A percentile compares a stretch with the other conserved stretches of the same genome.
Evolutionary conservation across 2,888 invertebrate species (phyloP).

Genomic region (Quadroppia sp.): DNA sequence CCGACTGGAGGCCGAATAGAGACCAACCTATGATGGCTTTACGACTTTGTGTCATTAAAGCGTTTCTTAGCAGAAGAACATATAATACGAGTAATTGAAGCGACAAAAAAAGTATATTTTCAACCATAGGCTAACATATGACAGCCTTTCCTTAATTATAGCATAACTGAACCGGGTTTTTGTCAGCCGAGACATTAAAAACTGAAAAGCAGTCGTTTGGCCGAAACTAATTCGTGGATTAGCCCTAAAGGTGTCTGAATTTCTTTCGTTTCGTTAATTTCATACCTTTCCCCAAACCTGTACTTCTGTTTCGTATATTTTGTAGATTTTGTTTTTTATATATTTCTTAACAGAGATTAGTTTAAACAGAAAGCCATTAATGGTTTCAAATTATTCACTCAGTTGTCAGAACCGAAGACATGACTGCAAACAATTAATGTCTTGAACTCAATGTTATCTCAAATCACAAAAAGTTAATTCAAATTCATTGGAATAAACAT

Average conservation of each 20-base stretch:
- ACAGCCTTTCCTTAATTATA: slow-evolving; percentile 30
- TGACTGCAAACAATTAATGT: not conserved
- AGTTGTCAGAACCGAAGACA: slow-evolving; percentile 2
- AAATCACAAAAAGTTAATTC: no score
- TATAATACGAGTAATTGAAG: slow-evolving; percentile 33
- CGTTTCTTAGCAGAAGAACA: not conserved
- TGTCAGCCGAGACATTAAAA: slow-evolving; percentile 13
- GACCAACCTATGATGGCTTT: slow-evolving; percentile 13
- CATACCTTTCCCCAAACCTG: not conserved
- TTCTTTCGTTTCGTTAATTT: not conserved
- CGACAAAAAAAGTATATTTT: slow-evolving; percentile 16
- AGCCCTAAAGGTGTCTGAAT: slow-evolving; percentile 33
- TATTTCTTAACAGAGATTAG: not conserved
- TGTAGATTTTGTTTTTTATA: not conserved
- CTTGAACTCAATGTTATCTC: not conserved
- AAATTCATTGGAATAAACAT: no score
- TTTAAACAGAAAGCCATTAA: not conserved
- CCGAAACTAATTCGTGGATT: slow-evolving; percentile 26
- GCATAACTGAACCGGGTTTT: not conserved
- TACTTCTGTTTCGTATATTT: not conserved
- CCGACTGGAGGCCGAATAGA: not conserved
- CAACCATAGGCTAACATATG: not conserved
- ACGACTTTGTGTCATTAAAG: slow-evolving; percentile 29
- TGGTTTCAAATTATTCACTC: slow-evolving; percentile 28
- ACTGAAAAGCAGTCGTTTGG: not conserved